phyloP scores from a whole-genome alignment of 2,888 invertebrate genomes.

The Agrochola lychnidis region DNA sequence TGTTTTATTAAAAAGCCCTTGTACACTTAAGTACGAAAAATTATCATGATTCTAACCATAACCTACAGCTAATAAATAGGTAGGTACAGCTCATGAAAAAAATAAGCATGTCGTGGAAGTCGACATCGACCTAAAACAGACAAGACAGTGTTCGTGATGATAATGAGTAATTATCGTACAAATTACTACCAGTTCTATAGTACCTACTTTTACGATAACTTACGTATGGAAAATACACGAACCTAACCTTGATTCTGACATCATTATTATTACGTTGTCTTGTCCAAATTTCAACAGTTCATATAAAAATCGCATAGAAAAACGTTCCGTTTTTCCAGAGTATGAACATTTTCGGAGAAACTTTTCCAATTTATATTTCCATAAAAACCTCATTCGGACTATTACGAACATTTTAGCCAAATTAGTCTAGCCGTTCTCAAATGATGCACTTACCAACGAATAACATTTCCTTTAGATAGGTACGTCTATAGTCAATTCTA shows the following conservation, averaged over 20 bases:
- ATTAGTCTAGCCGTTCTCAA: no score
- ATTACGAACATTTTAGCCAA: no score
- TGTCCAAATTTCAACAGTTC: no score
- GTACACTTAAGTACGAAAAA: not conserved
- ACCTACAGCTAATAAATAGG: not conserved
- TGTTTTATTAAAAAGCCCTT: not conserved
- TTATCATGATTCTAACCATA: not conserved
- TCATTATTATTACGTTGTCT: not conserved
- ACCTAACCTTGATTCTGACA: slow-evolving; percentile 13
- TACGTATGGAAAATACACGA: slow-evolving; percentile 21
- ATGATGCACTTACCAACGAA: no score
- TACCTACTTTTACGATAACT: slow-evolving; percentile 7
- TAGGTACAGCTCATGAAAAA: slow-evolving; percentile 15
- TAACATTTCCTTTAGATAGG: no score
- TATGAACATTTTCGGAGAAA: no score
- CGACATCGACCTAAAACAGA: slow-evolving; percentile 63
- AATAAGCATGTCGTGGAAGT: slow-evolving; percentile 31
- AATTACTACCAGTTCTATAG: slow-evolving; percentile 39
- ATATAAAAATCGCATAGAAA: no score
- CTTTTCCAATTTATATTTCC: no score
- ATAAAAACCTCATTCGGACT: no score
- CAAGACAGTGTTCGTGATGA: slow-evolving; percentile 65
- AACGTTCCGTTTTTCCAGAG: no score
- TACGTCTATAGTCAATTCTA: no score
- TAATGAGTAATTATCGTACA: slow-evolving; percentile 58